Evolutionary conservation across 2,797 vertebrate genomes (phyloP), one percentile per base, ranked within the genome.

Genomic region (Acanthurus leucopareius): DNA sequence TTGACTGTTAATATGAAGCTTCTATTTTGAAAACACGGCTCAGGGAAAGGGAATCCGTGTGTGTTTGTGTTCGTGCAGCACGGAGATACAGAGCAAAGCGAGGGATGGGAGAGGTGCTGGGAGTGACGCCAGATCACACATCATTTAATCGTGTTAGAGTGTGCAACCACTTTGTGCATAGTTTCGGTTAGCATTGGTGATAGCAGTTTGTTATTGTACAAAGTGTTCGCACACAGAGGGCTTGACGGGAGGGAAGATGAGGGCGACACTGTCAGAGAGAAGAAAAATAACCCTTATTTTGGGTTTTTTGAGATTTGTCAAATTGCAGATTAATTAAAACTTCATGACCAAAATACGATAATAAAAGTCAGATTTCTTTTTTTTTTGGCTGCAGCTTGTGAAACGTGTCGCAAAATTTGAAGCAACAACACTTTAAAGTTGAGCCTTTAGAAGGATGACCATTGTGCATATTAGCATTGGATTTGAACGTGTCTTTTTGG

Each of bases 91-190:
- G 82, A 84, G 90, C 75, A 42, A 47, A 71, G 83, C n/a, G 63
- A 82, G 75, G 87, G 87, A 89, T 81, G 86, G 86, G 85, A 89
- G 91, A 90, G 88, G 91, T 91, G 89, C 89, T 88, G 91, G 93
- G 93, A 94, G 91, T 80, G 88, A 89, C 77, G 92, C 93, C 93
- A 94, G 91, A 92, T 93, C 88, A 90, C 93, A 93, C 90, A 92
- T 93, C 89, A 91, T 92, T 94, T 94, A 94, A 94, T 94, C 91
- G 92, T 81, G 90, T 92, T 94, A 91, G 87, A 93, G 91, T 89
- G 90, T 91, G 92, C 90, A 90, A 87, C 90, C 89, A 82, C 91
- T 90, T 80, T 77, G 87, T 91, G 90, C 87, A 90, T 89, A 86
- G 91, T 92, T 93, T 81, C 58, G 70, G 90, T 88, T 80, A 32